Evolutionary conservation across 2,113 vertebrate genomes (phyloP).

Genomic region (Ptychochromis oligacanthus): DNA sequence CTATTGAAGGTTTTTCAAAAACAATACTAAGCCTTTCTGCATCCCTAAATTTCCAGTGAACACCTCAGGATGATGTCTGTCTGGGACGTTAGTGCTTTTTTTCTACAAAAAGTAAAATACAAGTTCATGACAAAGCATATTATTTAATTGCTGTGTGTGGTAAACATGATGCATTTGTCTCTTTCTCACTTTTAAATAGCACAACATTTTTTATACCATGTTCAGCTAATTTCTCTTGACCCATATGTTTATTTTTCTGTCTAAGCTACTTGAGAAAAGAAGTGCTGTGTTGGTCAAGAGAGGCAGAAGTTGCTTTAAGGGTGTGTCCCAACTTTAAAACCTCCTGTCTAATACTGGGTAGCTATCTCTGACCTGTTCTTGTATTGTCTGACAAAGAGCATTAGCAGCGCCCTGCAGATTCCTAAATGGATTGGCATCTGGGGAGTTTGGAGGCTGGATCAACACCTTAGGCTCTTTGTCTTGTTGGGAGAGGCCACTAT

Average conservation of each 20-base stretch:
- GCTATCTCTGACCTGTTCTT: neutral
- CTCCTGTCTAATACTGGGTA: neutral
- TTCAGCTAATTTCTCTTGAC: neutral
- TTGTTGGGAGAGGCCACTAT: neutral
- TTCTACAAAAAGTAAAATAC: slow-evolving; percentile 17
- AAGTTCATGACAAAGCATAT: slow-evolving; percentile 40
- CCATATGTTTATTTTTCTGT: neutral
- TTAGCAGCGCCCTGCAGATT: neutral
- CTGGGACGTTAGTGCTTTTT: neutral
- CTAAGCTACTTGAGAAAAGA: neutral
- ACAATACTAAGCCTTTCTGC: no score
- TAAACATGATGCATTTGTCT: slow-evolving; percentile 33
- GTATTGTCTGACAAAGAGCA: neutral
- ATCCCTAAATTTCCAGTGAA: no score
- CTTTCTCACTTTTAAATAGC: no score
- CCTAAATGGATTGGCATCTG: neutral
- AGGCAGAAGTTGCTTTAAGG: neutral
- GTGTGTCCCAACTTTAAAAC: neutral
- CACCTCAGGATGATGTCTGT: neutral
- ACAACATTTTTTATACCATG: no score
- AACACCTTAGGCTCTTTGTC: neutral
- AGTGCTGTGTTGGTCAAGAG: neutral
- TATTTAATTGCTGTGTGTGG: slow-evolving; percentile 55
- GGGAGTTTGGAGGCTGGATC: neutral
- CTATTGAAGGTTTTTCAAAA: no score